phyloP scores from a whole-genome alignment of 2,888 invertebrate species.

The Idaea straminata region DNA sequence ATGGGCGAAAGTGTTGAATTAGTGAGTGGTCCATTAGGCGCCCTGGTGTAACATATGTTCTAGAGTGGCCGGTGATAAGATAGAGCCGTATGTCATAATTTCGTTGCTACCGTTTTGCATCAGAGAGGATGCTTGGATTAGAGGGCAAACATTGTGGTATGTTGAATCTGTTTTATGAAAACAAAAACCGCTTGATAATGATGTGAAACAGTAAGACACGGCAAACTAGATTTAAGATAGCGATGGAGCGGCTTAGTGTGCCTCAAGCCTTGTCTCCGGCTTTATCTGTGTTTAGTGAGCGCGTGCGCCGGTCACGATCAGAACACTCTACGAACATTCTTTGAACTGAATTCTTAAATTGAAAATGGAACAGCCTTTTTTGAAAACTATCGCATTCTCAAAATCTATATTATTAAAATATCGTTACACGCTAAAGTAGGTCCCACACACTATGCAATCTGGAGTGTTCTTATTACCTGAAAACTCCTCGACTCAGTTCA shows the following conservation, averaged over 20 bases:
- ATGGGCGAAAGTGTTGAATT: constrained; percentile 68
- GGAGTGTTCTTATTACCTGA: too few relatives aligned
- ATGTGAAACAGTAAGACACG: constrained; percentile 55
- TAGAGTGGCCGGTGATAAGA: constrained; percentile 76
- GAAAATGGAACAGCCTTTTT: background rate
- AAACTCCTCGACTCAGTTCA: too few relatives aligned
- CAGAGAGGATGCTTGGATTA: constrained; percentile 67
- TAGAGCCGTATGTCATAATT: constrained; percentile 77
- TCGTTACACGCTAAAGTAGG: too few relatives aligned
- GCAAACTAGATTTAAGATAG: constrained; percentile 63
- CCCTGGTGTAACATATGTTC: constrained; percentile 68
- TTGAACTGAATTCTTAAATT: background rate
- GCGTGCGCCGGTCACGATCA: constrained; percentile 23
- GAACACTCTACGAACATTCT: constrained; percentile 24
- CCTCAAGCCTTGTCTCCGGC: constrained; percentile 35
- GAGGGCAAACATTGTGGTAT: constrained; percentile 57
- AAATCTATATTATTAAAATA: too few relatives aligned
- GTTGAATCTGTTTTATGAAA: constrained; percentile 38
- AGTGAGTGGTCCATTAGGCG: constrained; percentile 69
- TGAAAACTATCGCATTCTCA: too few relatives aligned
- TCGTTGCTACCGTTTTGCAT: constrained; percentile 74
- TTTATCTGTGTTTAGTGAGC: constrained; percentile 34
- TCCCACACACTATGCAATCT: too few relatives aligned
- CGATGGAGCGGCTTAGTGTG: constrained; percentile 37
- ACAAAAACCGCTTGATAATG: constrained; percentile 55